These are phyloP conservation scores for Romanogobio albipinnatus DNA, from an alignment of 2,113 vertebrate species.

Conservation along the genomic window DNA sequence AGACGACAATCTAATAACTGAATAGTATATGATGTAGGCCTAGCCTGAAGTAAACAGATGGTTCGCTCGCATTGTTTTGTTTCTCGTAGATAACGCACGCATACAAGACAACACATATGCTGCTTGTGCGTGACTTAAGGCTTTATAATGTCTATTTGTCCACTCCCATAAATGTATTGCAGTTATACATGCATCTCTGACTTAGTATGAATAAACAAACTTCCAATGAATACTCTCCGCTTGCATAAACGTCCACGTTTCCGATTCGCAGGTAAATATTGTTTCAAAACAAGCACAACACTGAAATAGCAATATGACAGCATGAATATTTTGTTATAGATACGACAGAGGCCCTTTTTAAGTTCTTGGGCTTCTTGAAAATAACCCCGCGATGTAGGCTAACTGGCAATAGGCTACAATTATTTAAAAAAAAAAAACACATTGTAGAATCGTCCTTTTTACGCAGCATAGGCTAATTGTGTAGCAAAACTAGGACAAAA, in stretches of 20 bases:
- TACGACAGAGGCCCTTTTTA: conserved; percentile 9
- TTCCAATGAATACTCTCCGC: background rate
- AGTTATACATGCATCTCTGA: background rate
- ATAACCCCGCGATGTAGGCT: background rate
- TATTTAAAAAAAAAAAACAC: background rate
- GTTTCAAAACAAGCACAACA: conserved; percentile 22
- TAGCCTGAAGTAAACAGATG: conserved; percentile 42
- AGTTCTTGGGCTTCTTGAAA: conserved; percentile 11
- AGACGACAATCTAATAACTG: background rate
- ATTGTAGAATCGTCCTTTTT: background rate
- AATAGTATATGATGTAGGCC: conserved; percentile 19
- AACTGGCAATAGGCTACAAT: background rate
- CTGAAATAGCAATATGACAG: background rate
- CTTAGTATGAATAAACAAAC: conserved; percentile 3
- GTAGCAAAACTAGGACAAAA: background rate
- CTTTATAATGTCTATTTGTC: background rate
- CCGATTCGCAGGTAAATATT: background rate
- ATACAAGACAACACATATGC: conserved; percentile 30
- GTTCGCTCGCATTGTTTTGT: conserved; percentile 38
- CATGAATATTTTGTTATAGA: background rate
- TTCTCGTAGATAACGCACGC: conserved; percentile 28
- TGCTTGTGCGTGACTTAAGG: conserved; percentile 21
- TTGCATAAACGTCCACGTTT: background rate
- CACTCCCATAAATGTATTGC: background rate
- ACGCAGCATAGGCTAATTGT: background rate